Evolutionary conservation across 2,113 vertebrate species (phyloP), one percentile per base, ranked within the genome.

Genomic region (Antechinus stuartii): DNA sequence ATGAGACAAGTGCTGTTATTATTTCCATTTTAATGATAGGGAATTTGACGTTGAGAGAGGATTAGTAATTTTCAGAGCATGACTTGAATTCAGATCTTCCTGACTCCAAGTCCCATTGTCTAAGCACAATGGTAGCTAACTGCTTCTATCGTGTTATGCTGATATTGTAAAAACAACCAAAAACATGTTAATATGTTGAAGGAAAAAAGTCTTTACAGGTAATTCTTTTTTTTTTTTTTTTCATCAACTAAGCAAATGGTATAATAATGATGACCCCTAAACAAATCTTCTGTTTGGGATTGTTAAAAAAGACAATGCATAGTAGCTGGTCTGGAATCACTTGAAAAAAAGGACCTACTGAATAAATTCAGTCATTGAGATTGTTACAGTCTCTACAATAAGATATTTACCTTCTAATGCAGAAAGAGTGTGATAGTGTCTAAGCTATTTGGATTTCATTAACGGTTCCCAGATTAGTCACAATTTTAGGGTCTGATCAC

Each of bases 401-500:
- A 50, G 26, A 8, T 89, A 54, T 19, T 25, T 52, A 52, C 25
- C 23, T 2, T 27, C 1, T 4, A 94, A 12, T 46, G 25, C 94
- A 96, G 54, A 42, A 95, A 90, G 30, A 46, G 25, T 23, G 27
- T 49, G 57, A 90, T 2, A 90, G 8, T 11, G 96, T 84, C 35
- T 89, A 4, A 94, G 1, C 91, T 25, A 10, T 19, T 55, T 16
- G 8, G 11, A 92, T 25, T 61, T 96, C 91, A 97, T 47, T 84
- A 89, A 95, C 50, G 47, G 22, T 93, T 93, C 90, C 61, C 68
- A 25, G 54, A 57, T 90, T 76, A 93, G 94, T 30, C 91, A 94
- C 35, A 91, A 57, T 61, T 94, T 49, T 0, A 27, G 0, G 95
- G 89, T 14, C n/a, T 42, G 42, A 90, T 5, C 84, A 94, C 54